A percentile compares a stretch with the other conserved stretches of the same genome.
Conservation (phyloP, 35 echinoderm and acorn worm genomes). For the Apostichopus parvimensis region DNA sequence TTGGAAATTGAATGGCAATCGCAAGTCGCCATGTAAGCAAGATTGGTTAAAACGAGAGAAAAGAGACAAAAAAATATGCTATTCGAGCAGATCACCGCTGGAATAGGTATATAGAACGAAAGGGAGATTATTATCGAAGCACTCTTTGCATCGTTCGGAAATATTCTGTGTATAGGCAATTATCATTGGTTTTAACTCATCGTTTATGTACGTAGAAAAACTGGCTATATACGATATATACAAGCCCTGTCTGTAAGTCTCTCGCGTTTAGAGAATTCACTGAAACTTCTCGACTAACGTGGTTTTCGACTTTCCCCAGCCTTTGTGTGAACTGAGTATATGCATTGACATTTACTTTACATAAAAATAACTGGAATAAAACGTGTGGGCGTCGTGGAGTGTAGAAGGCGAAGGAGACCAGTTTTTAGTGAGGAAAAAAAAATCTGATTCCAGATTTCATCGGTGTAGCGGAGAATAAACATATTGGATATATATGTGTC, state of each 20-base stretch:
- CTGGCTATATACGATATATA: not conserved
- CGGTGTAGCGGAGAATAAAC: not conserved
- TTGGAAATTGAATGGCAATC: slow-evolving; percentile 56
- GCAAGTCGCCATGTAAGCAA: slow-evolving; percentile 45
- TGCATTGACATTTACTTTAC: slow-evolving; percentile 45
- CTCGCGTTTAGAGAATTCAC: not conserved
- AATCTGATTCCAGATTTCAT: not conserved
- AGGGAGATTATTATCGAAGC: not conserved
- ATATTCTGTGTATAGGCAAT: too few species aligned
- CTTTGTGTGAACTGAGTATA: slow-evolving; percentile 39
- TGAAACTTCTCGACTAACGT: not conserved
- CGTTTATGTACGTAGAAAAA: too few species aligned
- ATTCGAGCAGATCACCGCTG: not conserved
- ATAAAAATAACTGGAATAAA: slow-evolving; percentile 13
- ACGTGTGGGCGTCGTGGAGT: not conserved
- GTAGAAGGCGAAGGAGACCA: not conserved
- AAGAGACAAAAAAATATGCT: slow-evolving; percentile 32
- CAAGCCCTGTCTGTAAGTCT: not conserved
- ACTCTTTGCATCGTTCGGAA: not conserved
- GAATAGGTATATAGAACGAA: not conserved
- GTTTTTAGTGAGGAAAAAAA: not conserved
- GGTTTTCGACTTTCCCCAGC: slow-evolving; percentile 8
- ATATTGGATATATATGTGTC: not conserved
- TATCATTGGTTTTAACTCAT: too few species aligned
- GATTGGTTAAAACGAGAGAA: slow-evolving; percentile 49